A percentile compares a stretch with the other conserved stretches of the same genome.
These are phyloP conservation scores for Drosophila burlai DNA, from an alignment of 1,140 invertebrate species.

Conservation along the genomic window DNA sequence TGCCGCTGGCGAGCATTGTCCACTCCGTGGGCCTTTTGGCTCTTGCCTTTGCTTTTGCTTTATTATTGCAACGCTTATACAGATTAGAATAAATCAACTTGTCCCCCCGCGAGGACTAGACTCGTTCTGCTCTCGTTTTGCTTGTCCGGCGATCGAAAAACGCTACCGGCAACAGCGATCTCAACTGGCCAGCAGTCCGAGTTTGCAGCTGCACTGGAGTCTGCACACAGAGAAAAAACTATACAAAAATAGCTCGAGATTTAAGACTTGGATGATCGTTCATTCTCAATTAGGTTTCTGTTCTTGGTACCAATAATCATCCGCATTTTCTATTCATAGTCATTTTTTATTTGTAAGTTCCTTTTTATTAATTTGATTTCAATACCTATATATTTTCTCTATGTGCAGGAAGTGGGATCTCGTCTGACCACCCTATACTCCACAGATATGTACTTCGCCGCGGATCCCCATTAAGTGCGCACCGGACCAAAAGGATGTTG, in stretches of 20 bases:
- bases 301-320: no score
- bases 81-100: constrained; percentile 82
- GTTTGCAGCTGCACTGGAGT: constrained; percentile 30
- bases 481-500: constrained; percentile 59
- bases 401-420: constrained; percentile 10
- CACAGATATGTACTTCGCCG: constrained; percentile 25
- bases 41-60: constrained; percentile 60
- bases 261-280: neutral
- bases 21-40: constrained; percentile 62
- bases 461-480: constrained; percentile 56
- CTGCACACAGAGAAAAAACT: constrained; percentile 4
- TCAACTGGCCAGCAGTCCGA: constrained; percentile 45
- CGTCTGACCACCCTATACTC: constrained; percentile 18
- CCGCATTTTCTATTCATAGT: no score
- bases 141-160: constrained; percentile 60
- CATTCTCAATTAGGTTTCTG: no score
- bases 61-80: constrained; percentile 81
- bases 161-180: constrained; percentile 73
- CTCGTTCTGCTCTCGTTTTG: constrained; percentile 35
- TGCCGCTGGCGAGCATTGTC: constrained; percentile 71
- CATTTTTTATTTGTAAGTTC: no score
- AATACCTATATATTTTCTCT: neutral
- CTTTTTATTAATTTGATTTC: neutral
- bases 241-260: neutral
- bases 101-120: constrained; percentile 29